Base-by-base conservation (phyloP, 1,140 invertebrate species). In the Apocrypta bakeri region DNA sequence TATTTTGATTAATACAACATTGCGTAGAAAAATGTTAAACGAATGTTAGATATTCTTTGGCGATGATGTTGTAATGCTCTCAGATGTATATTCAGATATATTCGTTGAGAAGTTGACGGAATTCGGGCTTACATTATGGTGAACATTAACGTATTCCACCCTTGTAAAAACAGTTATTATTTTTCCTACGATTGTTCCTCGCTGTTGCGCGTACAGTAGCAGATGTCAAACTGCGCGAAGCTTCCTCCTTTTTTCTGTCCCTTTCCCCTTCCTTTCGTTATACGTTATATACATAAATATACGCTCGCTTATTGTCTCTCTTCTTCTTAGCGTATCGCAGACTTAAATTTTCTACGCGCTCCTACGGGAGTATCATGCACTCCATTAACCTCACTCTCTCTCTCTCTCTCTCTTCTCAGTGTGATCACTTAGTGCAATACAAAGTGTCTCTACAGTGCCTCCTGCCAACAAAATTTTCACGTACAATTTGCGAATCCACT, bases 161-260 rank as follows among this genome's bases (percentile, higher is more conserved):
- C 81, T 85, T 89, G 86, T 88, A 89, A 90, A 90, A 90, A 90
- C 88, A 89, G 87, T 90, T 88, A 89, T 90, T 90, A 90, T 90
- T 90, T 89, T 90, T 89, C 85, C 82, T 85, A 86, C 87, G 84
- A 89, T 89, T 89, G 88, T 89, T 89, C 87, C 84, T 82, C 76
- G 85, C 77, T 56, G 71, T 72, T 66, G 64, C 64, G 24, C 25
- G 25, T 25, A 66, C 48, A 56, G 48, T 79, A 87, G 88, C 89
- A 90, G 89, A 90, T 90, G 89, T 88, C 88, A 84, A 48, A 81
- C 71, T 86, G 48, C n/a, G 85, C 88, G 88, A 87, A 85, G 84
- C 77, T 86, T 78, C 77, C 83, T 84, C 83, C 68, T 63, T 85
- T 56, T 17, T 17, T 21, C 48, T 56, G 21, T n/a, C 48, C 48